Conservation (phyloP, 2,888 invertebrate species). For the Hypolimnas misippus region DNA sequence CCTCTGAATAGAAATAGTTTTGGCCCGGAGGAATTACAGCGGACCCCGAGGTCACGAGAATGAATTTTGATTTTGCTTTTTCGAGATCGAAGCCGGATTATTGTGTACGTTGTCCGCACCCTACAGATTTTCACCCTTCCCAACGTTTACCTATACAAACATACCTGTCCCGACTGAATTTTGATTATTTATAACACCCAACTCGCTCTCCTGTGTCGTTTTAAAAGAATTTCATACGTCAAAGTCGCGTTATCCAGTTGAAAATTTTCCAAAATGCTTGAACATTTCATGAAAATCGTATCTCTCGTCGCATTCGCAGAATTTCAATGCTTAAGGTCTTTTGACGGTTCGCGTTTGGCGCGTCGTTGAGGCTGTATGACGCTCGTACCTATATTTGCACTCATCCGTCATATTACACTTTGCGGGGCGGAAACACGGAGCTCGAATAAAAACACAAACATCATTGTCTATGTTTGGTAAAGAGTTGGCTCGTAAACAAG, state of each 20-base stretch:
- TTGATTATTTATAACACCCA: slow-evolving; percentile 7
- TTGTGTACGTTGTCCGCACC: slow-evolving; percentile 20
- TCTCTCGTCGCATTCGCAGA: slow-evolving; percentile 11
- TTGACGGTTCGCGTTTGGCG: slow-evolving; percentile 49
- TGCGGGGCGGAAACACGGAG: slow-evolving; percentile 49
- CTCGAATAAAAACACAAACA: slow-evolving; percentile 56
- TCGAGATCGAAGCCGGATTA: slow-evolving; percentile 30
- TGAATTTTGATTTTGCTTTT: slow-evolving; percentile 60
- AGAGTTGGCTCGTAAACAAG: slow-evolving; percentile 73
- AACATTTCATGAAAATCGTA: slow-evolving; percentile 22
- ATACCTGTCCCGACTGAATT: slow-evolving; percentile 6
- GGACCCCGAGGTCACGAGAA: slow-evolving; percentile 67
- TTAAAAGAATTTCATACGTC: slow-evolving; percentile 14
- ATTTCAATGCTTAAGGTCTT: slow-evolving; percentile 40
- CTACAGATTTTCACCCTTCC: too few relatives aligned
- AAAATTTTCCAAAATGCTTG: slow-evolving; percentile 23
- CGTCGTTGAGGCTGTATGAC: slow-evolving; percentile 18
- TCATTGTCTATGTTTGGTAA: slow-evolving; percentile 58
- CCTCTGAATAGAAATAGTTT: slow-evolving; percentile 78
- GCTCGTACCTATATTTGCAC: slow-evolving; percentile 32
- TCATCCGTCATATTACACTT: slow-evolving; percentile 48
- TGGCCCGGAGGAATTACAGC: slow-evolving; percentile 68
- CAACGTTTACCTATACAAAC: slow-evolving; percentile 16
- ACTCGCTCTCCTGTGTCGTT: neutral
- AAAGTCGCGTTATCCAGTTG: slow-evolving; percentile 16